Percentiles rank a stretch among this genome's conserved stretches.
Evolutionary conservation across 1,140 invertebrate genomes (phyloP).

Genomic region (Tribolium madens): DNA sequence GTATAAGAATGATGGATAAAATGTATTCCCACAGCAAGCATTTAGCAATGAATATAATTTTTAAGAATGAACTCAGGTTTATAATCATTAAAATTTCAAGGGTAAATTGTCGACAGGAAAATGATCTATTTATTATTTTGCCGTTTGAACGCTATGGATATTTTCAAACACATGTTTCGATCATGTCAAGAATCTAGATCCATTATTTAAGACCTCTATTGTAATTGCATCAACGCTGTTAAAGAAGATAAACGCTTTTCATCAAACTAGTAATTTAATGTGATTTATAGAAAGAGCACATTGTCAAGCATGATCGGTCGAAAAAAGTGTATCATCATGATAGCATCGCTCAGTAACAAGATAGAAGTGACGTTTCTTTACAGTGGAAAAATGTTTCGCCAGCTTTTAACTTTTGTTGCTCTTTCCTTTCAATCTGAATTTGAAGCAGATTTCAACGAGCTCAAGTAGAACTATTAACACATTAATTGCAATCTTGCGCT

Average conservation of each 20-base stretch:
- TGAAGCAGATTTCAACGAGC: no score
- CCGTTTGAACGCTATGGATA: neutral
- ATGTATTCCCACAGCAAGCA: no score
- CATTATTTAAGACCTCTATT: conserved; percentile 17
- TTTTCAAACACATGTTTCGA: conserved; percentile 20
- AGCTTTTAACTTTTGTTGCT: no score
- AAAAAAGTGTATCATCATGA: conserved; percentile 12
- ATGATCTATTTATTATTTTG: neutral
- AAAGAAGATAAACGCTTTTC: conserved; percentile 32
- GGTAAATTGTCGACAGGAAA: neutral
- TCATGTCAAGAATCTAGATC: conserved; percentile 11
- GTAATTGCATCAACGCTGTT: conserved; percentile 5
- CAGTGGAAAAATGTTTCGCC: neutral
- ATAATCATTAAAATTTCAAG: no score
- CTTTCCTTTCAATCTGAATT: no score
- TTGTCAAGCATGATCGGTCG: neutral
- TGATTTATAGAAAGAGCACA: conserved; percentile 12
- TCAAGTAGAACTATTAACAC: no score
- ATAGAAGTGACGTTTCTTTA: neutral
- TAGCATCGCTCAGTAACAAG: neutral
- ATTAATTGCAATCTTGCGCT: no score
- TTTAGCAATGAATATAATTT: no score
- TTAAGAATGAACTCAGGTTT: no score
- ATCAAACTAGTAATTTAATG: conserved; percentile 38
- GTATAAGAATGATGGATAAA: no score